phyloP scores from a whole-genome alignment of 2,888 invertebrate genomes.

The Apoderus coryli region DNA sequence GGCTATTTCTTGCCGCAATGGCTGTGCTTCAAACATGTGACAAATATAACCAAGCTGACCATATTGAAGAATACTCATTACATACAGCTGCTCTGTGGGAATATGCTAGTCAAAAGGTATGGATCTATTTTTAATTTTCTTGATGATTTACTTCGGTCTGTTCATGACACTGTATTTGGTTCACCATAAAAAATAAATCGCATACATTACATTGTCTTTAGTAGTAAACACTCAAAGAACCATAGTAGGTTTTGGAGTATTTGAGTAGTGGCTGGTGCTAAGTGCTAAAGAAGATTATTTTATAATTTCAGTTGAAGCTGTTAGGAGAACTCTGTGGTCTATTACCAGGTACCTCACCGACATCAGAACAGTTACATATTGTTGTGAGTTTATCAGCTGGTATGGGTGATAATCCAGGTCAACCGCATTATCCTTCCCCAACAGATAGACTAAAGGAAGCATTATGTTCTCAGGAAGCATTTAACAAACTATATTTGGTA shows the following conservation, averaged over 20 bases:
- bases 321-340: conserved; percentile 83
- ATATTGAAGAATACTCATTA: conserved; percentile 61
- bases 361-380: conserved; percentile 77
- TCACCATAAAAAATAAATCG: no score
- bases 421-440: conserved; percentile 40
- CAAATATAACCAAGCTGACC: conserved; percentile 47
- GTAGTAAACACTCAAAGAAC: no score
- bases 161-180: no score
- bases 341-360: conserved; percentile 65
- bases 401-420: conserved; percentile 59
- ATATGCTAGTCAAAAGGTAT: conserved; percentile 51
- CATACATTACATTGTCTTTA: no score
- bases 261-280: no score
- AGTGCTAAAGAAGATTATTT: no score
- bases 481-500: conserved; percentile 77
- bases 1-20: conserved; percentile 83
- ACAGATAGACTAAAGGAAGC: conserved; percentile 81
- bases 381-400: conserved; percentile 85
- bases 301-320: conserved; percentile 52
- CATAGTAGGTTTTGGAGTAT: no score
- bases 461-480: conserved; percentile 74
- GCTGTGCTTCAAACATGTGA: conserved; percentile 75
- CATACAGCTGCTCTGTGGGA: conserved; percentile 80
- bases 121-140: no score
- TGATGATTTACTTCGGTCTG: no score